Evolutionary conservation across 2,888 invertebrate species (phyloP).

Genomic region (Rhimphoctona megacephalus): DNA sequence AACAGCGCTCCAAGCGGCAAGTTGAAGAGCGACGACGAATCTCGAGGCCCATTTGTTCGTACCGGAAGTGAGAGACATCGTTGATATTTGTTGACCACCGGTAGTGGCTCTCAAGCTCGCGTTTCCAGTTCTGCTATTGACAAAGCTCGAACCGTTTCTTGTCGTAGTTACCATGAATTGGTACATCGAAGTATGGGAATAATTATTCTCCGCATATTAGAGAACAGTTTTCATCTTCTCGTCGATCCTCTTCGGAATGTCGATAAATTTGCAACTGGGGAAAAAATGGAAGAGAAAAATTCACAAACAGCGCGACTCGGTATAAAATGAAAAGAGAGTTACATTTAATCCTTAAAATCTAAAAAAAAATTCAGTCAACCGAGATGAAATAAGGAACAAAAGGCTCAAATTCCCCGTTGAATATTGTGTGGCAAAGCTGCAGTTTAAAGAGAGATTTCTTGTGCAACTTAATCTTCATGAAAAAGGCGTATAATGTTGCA

Average conservation of each 20-base stretch:
- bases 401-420: background rate
- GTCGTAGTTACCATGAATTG: constrained; percentile 63
- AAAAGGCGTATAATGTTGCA: constrained; percentile 28
- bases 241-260: background rate
- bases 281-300: background rate
- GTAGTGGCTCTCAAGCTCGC: constrained; percentile 24
- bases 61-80: constrained; percentile 74
- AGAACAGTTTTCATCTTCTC: background rate
- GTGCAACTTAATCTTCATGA: constrained; percentile 18
- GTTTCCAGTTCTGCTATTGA: constrained; percentile 26
- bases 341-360: background rate
- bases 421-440: background rate
- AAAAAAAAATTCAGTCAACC: background rate
- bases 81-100: constrained; percentile 52
- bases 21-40: constrained; percentile 77
- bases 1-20: constrained; percentile 78
- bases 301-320: background rate
- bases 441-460: constrained; percentile 16
- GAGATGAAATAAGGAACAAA: background rate
- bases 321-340: background rate
- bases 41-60: constrained; percentile 79
- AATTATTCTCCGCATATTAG: constrained; percentile 19
- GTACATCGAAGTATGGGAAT: constrained; percentile 50
- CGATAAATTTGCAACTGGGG: background rate
- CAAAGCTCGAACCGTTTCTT: constrained; percentile 44